Percentiles rank a stretch among this genome's conserved stretches.
phyloP scores from a whole-genome alignment of 2,888 invertebrate species.

The Notodromas monacha region DNA sequence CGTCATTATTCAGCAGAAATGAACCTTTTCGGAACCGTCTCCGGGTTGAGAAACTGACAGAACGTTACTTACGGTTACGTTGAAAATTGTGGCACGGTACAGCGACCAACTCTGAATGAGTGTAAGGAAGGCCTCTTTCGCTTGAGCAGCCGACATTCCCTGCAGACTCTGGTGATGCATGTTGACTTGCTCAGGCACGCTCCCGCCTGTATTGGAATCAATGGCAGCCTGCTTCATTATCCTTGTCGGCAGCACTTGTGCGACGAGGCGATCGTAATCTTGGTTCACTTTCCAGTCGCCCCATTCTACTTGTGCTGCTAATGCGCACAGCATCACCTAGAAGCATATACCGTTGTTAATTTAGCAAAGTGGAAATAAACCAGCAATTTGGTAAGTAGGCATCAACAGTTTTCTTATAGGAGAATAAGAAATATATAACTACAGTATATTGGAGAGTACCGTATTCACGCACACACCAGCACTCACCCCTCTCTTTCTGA shows the following conservation, averaged over 20 bases:
- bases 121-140: slow-evolving; percentile 68
- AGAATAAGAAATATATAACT: no score
- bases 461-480: no score
- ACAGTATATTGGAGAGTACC: no score
- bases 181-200: slow-evolving; percentile 51
- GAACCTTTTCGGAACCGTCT: not conserved
- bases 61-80: slow-evolving; percentile 43
- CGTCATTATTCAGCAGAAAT: not conserved
- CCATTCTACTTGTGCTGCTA: slow-evolving; percentile 67
- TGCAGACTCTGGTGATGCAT: slow-evolving; percentile 64
- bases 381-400: no score
- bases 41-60: not conserved
- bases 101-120: slow-evolving; percentile 74
- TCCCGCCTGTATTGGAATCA: no score
- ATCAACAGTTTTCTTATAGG: no score
- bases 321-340: slow-evolving; percentile 65
- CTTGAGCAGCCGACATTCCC: slow-evolving; percentile 51
- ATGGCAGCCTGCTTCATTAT: slow-evolving; percentile 38
- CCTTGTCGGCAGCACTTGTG: slow-evolving; percentile 47
- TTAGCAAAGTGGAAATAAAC: no score
- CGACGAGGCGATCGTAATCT: slow-evolving; percentile 16
- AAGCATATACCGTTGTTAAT: no score
- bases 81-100: slow-evolving; percentile 67
- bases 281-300: slow-evolving; percentile 24
- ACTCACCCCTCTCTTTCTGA: no score